Evolutionary conservation across 2,888 invertebrate genomes (phyloP).

Genomic region (Prosopocoilus inquinatus): DNA sequence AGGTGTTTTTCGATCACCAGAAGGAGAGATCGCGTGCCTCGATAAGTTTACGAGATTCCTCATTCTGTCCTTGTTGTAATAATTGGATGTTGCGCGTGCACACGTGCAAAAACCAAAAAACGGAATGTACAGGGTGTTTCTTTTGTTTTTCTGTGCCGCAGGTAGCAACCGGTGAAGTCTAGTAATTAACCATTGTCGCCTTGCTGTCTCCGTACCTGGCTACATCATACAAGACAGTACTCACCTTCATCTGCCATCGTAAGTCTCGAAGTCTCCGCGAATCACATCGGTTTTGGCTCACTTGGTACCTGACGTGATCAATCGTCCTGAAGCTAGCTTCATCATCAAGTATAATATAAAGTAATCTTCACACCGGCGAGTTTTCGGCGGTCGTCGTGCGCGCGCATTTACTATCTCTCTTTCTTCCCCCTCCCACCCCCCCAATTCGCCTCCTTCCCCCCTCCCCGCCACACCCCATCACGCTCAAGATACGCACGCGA

Average conservation of each 20-base stretch:
- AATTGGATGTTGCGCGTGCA: neutral
- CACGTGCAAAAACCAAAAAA: too few relatives aligned
- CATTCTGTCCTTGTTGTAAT: neutral
- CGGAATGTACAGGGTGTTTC: conserved; percentile 8
- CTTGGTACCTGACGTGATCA: conserved; percentile 37
- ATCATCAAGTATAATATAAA: too few relatives aligned
- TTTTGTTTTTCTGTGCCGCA: conserved; percentile 29
- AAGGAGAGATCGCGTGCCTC: too few relatives aligned
- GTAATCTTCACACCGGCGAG: too few relatives aligned
- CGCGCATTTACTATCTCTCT: too few relatives aligned
- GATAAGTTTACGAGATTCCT: neutral
- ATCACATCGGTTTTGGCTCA: conserved; percentile 29
- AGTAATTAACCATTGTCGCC: conserved; percentile 52
- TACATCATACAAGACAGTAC: conserved; percentile 29
- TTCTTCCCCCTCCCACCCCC: too few relatives aligned
- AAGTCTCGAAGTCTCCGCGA: conserved; percentile 4
- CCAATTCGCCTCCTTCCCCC: too few relatives aligned
- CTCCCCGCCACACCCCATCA: too few relatives aligned
- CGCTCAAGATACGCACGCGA: too few relatives aligned
- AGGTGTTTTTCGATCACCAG: too few relatives aligned
- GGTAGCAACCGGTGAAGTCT: conserved; percentile 47
- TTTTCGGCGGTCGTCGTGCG: too few relatives aligned
- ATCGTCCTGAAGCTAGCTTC: conserved; percentile 22
- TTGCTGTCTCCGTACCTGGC: conserved; percentile 51
- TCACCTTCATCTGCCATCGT: neutral